Base-by-base conservation (phyloP, 2,797 vertebrate genomes). In the Setipinna tenuifilis region DNA sequence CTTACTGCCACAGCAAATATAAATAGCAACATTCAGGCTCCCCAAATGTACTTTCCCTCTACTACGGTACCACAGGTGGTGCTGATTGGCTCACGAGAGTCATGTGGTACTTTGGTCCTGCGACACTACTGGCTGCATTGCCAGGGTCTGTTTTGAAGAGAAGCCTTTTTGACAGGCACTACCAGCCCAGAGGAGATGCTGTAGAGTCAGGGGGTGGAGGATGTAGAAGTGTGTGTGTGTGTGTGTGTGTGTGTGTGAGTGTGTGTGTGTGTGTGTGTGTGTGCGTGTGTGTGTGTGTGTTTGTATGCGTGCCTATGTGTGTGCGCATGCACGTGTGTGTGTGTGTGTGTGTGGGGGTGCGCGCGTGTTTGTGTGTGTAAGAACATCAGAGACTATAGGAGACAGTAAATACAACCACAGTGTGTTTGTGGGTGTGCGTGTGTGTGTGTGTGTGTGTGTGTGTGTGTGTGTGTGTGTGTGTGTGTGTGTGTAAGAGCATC, bases 21-120 rank as follows among this genome's bases (percentile, higher is more conserved):
- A 95, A 95, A 95, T 95, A 95, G 94, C 93, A 95, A 93, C 93
- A 90, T 91, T 90, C 90, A 92, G 94, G 90, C 91, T 93, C 94
- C 92, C 91, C 91, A 91, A 94, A 92, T 93, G 92, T 95, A 93
- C 92, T 91, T 94, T 93, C 91, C 94, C 94, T 95, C 91, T 91
- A 94, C 93, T 94, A 90, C 91, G 91, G 91, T 88, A 90, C 88
- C 91, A 90, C 88, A 85, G 88, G 87, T 82, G 71, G 78, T 85
- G 81, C 82, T 86, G 89, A 95, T 95, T 95, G 95, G 95, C 85
- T 85, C 85, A 85, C 0, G 83, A 78, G 31, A 82, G 58, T 91
- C 93, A 95, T 87, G 75, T 94, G 94, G 86, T 81, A 2, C 81
- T 31, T 25, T 87, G 85, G 91, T 93, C 88, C 58, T 88, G 88